Evolutionary conservation across 2,888 invertebrate genomes (phyloP).

Genomic region (Myopa tessellatipennis): DNA sequence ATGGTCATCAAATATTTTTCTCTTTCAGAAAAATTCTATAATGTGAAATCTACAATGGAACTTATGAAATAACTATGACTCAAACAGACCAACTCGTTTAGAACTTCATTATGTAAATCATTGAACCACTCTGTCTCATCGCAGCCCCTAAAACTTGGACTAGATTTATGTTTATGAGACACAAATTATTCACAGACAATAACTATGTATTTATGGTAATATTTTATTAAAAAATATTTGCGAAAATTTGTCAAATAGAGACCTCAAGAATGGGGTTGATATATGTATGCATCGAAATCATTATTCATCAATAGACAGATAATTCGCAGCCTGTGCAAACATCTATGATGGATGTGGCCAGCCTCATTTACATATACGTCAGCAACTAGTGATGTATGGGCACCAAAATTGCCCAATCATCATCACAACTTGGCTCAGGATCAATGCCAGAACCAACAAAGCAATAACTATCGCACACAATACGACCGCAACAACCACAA

Average conservation of each 20-base stretch:
- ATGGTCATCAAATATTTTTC: too few species aligned
- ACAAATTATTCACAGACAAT: too few species aligned
- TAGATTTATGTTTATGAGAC: too few species aligned
- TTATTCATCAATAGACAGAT: neutral
- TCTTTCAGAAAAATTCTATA: too few species aligned
- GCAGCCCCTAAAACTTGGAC: too few species aligned
- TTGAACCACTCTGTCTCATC: too few species aligned
- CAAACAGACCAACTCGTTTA: too few species aligned
- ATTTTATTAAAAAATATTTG: neutral
- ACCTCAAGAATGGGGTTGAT: neutral
- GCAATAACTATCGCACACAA: conserved; percentile 13
- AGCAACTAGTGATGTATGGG: conserved; percentile 26
- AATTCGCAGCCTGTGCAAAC: neutral
- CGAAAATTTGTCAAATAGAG: conserved; percentile 5
- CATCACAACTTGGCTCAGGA: neutral
- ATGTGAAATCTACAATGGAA: too few species aligned
- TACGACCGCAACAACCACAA: conserved; percentile 3
- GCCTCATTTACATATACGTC: conserved; percentile 24
- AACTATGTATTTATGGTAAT: too few species aligned
- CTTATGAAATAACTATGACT: too few species aligned
- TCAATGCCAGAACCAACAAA: conserved; percentile 30
- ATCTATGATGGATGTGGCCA: conserved; percentile 14
- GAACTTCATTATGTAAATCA: too few species aligned
- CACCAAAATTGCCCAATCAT: conserved; percentile 37
- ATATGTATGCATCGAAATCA: conserved; percentile 4